phyloP scores from a whole-genome alignment of 1,140 invertebrate species.

The Steinernema feltiae region DNA sequence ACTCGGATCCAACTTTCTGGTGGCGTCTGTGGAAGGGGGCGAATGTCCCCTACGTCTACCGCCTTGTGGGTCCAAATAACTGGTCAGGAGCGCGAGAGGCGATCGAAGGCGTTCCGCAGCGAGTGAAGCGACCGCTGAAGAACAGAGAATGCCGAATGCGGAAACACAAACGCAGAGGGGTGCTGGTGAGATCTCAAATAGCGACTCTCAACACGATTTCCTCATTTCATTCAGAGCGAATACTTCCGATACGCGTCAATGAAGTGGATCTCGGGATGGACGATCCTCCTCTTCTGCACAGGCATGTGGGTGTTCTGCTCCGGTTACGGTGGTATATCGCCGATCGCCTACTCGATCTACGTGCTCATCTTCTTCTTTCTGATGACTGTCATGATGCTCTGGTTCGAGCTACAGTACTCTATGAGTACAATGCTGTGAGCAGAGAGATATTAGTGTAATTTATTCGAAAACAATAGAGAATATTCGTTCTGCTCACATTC shows the following conservation, averaged over 20 bases:
- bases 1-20: slow-evolving; percentile 32
- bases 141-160: slow-evolving; percentile 46
- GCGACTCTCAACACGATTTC: background rate
- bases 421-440: slow-evolving; percentile 46
- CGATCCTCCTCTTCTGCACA: slow-evolving; percentile 33
- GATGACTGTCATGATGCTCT: slow-evolving; percentile 47
- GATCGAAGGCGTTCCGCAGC: slow-evolving; percentile 50
- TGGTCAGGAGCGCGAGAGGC: slow-evolving; percentile 61
- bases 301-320: slow-evolving; percentile 43
- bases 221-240: slow-evolving; percentile 41
- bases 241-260: slow-evolving; percentile 51
- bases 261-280: slow-evolving; percentile 44
- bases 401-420: slow-evolving; percentile 54
- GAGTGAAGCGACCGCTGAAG: slow-evolving; percentile 49
- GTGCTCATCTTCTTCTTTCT: slow-evolving; percentile 43
- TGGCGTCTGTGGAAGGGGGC: slow-evolving; percentile 57
- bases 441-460: slow-evolving; percentile 7
- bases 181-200: slow-evolving; percentile 40
- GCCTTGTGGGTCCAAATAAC: slow-evolving; percentile 59
- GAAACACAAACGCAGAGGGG: slow-evolving; percentile 45
- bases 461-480: too few relatives aligned
- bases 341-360: slow-evolving; percentile 39
- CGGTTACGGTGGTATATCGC: slow-evolving; percentile 29
- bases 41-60: slow-evolving; percentile 61
- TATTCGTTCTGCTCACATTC: too few relatives aligned